Evolutionary conservation across 2,888 invertebrate genomes (phyloP).

Genomic region (Argyresthia albistria): DNA sequence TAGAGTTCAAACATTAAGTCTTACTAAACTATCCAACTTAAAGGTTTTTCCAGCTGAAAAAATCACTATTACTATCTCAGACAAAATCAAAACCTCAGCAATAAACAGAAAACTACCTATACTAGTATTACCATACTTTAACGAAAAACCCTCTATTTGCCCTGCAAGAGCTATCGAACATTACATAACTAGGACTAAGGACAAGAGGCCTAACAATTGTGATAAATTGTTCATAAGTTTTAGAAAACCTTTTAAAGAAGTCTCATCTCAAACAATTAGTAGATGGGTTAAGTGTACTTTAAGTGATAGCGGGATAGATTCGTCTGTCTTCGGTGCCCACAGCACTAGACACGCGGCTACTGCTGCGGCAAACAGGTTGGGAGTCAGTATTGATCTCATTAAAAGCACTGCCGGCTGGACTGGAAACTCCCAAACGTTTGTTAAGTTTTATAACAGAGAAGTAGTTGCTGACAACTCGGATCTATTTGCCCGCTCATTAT

Average conservation of each 20-base stretch:
- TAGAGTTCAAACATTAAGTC: constrained; percentile 13
- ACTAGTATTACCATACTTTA: constrained; percentile 11
- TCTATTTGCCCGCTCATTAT: not conserved
- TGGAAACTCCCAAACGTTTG: too few species aligned
- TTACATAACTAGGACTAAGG: constrained; percentile 9
- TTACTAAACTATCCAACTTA: constrained; percentile 13
- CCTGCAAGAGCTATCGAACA: constrained; percentile 9
- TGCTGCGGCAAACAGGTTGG: constrained; percentile 9
- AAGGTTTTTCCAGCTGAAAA: not conserved
- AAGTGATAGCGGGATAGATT: constrained; percentile 9
- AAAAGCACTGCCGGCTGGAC: too few species aligned
- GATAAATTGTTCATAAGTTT: constrained; percentile 6
- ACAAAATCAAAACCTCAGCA: constrained; percentile 7
- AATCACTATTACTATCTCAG: constrained; percentile 5
- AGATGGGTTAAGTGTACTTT: constrained; percentile 1
- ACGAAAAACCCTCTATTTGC: constrained; percentile 12
- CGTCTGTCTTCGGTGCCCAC: constrained; percentile 6
- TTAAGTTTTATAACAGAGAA: constrained; percentile 10
- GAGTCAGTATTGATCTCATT: constrained; percentile 14
- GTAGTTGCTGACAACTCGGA: not conserved
- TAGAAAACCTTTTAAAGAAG: constrained; percentile 9
- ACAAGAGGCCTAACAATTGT: not conserved
- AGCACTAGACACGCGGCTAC: constrained; percentile 10
- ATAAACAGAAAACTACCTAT: constrained; percentile 8
- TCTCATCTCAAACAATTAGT: not conserved